Base-by-base conservation (phyloP, 2,888 invertebrate species). In the Asteroscopus sphinx region DNA sequence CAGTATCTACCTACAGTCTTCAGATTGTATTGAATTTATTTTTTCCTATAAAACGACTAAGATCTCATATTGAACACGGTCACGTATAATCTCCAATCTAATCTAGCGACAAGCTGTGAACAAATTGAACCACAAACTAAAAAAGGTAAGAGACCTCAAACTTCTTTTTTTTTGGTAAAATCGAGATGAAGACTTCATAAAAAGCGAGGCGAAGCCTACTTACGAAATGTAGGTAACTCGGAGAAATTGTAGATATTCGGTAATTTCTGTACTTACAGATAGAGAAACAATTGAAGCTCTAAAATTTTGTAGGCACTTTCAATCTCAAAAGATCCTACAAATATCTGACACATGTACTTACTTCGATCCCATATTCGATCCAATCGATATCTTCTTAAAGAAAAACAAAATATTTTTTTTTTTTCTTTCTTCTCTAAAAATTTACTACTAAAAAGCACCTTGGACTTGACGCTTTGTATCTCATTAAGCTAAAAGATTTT, bases 41-140 rank as follows among this genome's bases (percentile, higher is more conserved):
- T 68, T 40, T 59, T 59, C 52, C 16, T 48, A 36, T 37, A 68
- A 73, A 69, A 58, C 36, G 48, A 54, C 21, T 39, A 44, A 60
- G 37, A 16, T 30, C 30, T 36, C 13, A 41, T 35, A 72, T 68
- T 72, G 69, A 75, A 59, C 73, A 53, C 75, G 69, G 69, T 68
- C 79, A 77, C 79, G 65, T 77, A 71, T 74, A 77, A 81, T 82
- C 78, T 68, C 54, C 62, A 71, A 77, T 76, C 72, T 83, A 80
- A 84, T 80, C 83, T 83, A 79, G 82, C 81, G 83, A 78, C 76
- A 80, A 83, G 77, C 73, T 71, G 75, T 72, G 81, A 81, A 79
- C 78, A 78, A 79, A 73, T 76, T 72, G 73, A 73, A 73, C 63
- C 71, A 75, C 71, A 69, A 74, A 71, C 42, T 40, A 75, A 72